Evolutionary conservation across 2,797 vertebrate species (phyloP), one percentile per base, ranked within the genome.

Genomic region (Oryzias dopingdopingensis): DNA sequence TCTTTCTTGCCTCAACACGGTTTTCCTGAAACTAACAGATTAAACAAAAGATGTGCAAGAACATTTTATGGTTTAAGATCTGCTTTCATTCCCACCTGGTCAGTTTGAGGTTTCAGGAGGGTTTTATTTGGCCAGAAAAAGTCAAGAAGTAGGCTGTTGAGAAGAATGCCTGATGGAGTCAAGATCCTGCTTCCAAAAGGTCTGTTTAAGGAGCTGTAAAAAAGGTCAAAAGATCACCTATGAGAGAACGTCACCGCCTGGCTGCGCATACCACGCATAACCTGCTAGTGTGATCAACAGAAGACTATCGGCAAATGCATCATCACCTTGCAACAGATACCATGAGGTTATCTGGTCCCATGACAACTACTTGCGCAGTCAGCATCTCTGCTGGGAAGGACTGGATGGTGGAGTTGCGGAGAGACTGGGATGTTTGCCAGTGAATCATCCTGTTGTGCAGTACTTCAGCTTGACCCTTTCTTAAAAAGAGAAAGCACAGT

Each of bases 71-170:
- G 1, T 2, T 18, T 43, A 10, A 51, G 4, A n/a, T 24, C 32
- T 62, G 4, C 18, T 20, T 20, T 7, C 8, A 3, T 44, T 20
- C 29, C 6, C 58, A 88, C 85, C 83, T 69, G 65, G 81, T 73
- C 79, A 63, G 5, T 73, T 68, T 32, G 86, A 76, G 56, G 78
- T 67, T 57, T 54, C 53, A 86, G 89, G 43, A 41, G 56, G 7
- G 89, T 92, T 81, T 83, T 87, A 50, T 91, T 92, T 45, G 87
- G 86, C 93, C 92, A 92, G 70, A 88, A 92, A 79, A 94, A 94
- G 75, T 93, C 90, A 56, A 94, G 78, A 76, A 95, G 91, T 69
- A 95, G 92, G 70, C 94, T 95, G 86, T 95, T 95, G 23, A 96
- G 89, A 50, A 95, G 77, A 59, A 96, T 84, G 12, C 94, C 94